Percentiles rank a stretch among this genome's conserved stretches.
These are phyloP conservation scores for Pseudotriccus pelzelni DNA, from an alignment of 2,797 vertebrate species.

Conservation along the genomic window DNA sequence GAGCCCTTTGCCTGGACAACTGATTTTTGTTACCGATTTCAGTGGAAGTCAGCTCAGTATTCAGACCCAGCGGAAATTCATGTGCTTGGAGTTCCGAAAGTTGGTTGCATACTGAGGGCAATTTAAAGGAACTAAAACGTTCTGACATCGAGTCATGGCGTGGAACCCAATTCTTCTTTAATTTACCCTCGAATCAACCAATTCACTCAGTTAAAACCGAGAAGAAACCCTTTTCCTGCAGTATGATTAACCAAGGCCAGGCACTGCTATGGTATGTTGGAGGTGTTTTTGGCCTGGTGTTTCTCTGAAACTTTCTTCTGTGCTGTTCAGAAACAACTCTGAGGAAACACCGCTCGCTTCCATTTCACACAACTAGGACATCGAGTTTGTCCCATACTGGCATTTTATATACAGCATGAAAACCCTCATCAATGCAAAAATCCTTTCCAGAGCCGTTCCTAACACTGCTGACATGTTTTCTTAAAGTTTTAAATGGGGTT, in stretches of 20 bases:
- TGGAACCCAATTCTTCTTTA: background rate
- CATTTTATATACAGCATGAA: background rate
- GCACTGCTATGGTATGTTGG: rapidly evolving
- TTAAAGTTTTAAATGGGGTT: rapidly evolving
- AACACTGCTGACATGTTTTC: rapidly evolving
- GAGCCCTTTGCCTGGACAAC: background rate
- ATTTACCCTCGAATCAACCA: background rate
- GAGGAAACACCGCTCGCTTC: background rate
- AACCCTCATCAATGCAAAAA: rapidly evolving
- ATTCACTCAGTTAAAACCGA: background rate
- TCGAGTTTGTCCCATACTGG: rapidly evolving
- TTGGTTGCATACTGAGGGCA: background rate
- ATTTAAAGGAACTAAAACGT: background rate
- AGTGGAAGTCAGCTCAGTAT: background rate
- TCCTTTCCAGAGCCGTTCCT: background rate
- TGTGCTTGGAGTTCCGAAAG: background rate
- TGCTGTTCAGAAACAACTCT: background rate
- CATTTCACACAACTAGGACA: rapidly evolving
- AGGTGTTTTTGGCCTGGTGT: background rate
- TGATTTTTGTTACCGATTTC: background rate
- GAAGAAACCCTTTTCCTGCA: background rate
- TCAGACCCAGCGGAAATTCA: background rate
- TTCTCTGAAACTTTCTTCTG: background rate
- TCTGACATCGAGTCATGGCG: rapidly evolving
- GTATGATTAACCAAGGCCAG: background rate